Percentiles rank a stretch among this genome's conserved stretches.
Conservation (phyloP, 2,888 invertebrate genomes). For the Blastobasis adustella region DNA sequence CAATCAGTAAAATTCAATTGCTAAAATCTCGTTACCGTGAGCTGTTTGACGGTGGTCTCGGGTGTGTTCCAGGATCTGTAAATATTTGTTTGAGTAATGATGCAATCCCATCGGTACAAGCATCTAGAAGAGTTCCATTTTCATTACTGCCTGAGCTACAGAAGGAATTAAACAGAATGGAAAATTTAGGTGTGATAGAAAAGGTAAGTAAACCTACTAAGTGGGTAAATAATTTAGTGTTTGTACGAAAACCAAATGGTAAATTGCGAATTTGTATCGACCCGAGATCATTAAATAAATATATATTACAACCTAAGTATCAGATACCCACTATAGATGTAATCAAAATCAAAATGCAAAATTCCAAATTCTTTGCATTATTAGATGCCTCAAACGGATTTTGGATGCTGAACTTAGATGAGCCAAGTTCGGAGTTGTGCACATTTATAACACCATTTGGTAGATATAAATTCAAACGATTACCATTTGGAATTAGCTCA, state of each 20-base stretch:
- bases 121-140: constrained; percentile 3
- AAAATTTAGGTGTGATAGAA: constrained; percentile 5
- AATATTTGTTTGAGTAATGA: not conserved
- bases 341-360: not conserved
- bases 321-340: not conserved
- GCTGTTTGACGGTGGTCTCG: not conserved
- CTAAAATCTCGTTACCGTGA: not conserved
- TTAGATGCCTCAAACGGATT: not conserved
- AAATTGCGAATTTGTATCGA: constrained; percentile 8
- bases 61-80: too few species aligned
- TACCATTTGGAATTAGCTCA: constrained; percentile 7
- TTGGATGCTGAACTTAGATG: not conserved
- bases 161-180: constrained; percentile 4
- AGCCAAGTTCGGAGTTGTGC: not conserved
- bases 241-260: constrained; percentile 6
- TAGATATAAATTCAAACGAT: not conserved
- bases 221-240: constrained; percentile 11
- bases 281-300: not conserved
- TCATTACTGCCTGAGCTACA: constrained; percentile 1
- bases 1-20: not conserved
- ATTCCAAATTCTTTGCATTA: not conserved
- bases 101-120: constrained; percentile 1
- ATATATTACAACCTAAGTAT: not conserved
- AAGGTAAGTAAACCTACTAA: constrained; percentile 10
- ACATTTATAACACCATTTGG: not conserved